Conservation (phyloP, 2,797 vertebrate species). For the Chiroxiphia lanceolata region DNA sequence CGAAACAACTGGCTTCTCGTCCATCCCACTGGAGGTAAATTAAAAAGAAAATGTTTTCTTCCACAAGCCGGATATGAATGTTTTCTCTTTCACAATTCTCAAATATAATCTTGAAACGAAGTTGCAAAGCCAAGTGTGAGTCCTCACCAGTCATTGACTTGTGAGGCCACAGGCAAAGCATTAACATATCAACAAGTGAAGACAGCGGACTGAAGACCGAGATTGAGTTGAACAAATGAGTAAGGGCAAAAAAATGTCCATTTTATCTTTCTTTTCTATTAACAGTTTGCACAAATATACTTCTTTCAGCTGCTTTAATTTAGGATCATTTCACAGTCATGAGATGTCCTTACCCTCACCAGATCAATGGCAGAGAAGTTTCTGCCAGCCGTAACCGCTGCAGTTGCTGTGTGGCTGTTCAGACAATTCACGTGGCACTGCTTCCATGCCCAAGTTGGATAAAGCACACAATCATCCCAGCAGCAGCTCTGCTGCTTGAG, state of each 20-base stretch:
- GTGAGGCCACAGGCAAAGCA: not conserved
- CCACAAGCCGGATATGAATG: not conserved
- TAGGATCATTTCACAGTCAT: not conserved
- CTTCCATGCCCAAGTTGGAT: not conserved
- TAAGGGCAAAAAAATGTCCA: not conserved
- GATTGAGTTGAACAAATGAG: not conserved
- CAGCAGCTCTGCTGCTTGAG: not conserved
- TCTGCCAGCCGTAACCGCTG: not conserved
- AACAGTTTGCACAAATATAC: not conserved
- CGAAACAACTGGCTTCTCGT: not conserved
- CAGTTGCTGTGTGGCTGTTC: not conserved
- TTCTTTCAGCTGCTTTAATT: not conserved
- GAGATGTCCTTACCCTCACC: not conserved
- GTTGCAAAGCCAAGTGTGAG: not conserved
- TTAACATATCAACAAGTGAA: not conserved
- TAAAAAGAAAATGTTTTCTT: not conserved
- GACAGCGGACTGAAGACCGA: not conserved
- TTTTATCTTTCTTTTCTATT: not conserved
- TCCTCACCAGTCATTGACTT: not conserved
- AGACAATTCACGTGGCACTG: not conserved
- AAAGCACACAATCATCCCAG: constrained; percentile 2
- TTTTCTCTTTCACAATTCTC: not conserved
- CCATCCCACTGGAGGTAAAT: not conserved
- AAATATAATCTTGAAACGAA: not conserved
- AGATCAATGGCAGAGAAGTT: not conserved